A percentile compares a stretch with the other conserved stretches of the same genome.
Evolutionary conservation across 2,113 vertebrate genomes (phyloP).

Genomic region (Campylomormyrus tamandua): DNA sequence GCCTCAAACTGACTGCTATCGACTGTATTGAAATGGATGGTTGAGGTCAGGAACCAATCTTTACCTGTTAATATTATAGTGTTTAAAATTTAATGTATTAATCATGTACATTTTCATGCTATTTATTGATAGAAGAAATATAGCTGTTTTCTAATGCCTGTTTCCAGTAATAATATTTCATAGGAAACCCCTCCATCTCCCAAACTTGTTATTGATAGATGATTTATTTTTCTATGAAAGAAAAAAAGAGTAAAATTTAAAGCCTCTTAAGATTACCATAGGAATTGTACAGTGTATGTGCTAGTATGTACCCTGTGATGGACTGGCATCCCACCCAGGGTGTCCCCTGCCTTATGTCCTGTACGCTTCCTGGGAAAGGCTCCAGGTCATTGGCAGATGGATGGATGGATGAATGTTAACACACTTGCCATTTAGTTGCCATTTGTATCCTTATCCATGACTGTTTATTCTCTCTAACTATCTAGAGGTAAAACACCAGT

Average conservation of each 20-base stretch:
- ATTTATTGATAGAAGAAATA: not conserved
- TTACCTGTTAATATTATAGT: constrained; percentile 5
- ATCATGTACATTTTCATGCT: not conserved
- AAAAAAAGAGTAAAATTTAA: not conserved
- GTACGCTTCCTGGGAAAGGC: not conserved
- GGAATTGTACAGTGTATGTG: not conserved
- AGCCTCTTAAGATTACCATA: not conserved
- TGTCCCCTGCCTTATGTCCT: not conserved
- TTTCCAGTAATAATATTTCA: not conserved
- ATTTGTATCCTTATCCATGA: not conserved
- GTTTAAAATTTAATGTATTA: constrained; percentile 3
- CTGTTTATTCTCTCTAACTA: not conserved
- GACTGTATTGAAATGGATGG: constrained; percentile 5
- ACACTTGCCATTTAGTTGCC: not conserved
- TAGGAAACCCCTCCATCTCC: not conserved
- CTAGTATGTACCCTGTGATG: not conserved
- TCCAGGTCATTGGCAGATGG: not conserved
- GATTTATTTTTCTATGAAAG: not conserved
- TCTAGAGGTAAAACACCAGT: not conserved
- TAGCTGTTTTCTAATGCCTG: not conserved
- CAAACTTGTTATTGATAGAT: not conserved
- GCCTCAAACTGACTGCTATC: not conserved
- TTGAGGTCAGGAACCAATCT: not conserved
- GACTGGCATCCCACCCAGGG: not conserved
- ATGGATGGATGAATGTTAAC: not conserved